Base-by-base conservation (phyloP, 2,797 vertebrate genomes). In the Parambassis ranga region DNA sequence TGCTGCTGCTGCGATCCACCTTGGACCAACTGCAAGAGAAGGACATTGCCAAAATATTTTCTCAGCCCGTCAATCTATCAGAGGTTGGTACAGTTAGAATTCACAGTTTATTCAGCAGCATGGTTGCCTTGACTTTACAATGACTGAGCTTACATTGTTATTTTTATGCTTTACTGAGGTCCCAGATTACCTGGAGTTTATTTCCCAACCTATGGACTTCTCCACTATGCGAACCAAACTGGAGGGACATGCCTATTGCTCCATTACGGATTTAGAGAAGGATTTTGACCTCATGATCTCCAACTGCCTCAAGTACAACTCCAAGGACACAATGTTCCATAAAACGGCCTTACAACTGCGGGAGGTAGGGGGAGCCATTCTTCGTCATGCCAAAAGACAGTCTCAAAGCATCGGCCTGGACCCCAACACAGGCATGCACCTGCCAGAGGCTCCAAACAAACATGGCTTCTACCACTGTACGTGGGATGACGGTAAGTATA, bases 231-330 rank as follows among this genome's bases (percentile, higher is more conserved):
- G 94, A 42, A 88, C 86, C 86, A 98, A 97, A 86, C 92, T 99
- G 90, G 96, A 99, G 75, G 94, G 94, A 65, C 97, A 99, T 38
- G 93, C 93, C 77, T 99, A 99, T 88, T 88, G 85, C 89, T 94
- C 95, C 24, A 89, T 99, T 71, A 85, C 92, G 7, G 96, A 97
- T 66, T 94, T 99, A 77, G 96, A 99, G 91, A 93, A 90, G 65
- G 98, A 99, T 91, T 99, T 99, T 86, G 93, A 96, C 77, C 95
- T 99, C 77, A 97, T 99, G 93, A 94, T 99, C 88, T 93, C 95
- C 86, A 99, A 99, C 93, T 99, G 98, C 91, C 93, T 99, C 92
- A 95, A 93, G 84, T 99, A 99, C 92, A 99, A 99, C 93, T 95
- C 96, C 90, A 96, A 95, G 91, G 97, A 99, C 89, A 98, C 96